Base-by-base conservation (phyloP, 2,888 invertebrate species). In the Myopa tessellatipennis region DNA sequence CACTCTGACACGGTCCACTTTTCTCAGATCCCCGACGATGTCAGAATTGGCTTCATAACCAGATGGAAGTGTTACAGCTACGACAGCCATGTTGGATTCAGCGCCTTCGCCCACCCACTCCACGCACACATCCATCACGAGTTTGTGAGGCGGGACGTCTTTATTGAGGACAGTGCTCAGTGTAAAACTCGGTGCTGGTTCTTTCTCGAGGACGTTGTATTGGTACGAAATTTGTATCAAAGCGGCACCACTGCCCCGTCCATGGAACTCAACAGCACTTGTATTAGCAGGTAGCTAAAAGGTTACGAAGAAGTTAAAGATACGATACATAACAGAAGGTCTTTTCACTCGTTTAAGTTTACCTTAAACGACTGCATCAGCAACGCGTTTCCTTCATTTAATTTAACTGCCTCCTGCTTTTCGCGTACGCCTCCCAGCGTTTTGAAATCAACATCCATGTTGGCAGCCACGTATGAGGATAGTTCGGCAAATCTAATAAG, bases 61-160 rank as follows among this genome's bases (percentile, higher is more conserved):
- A 0, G 97, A 97, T 0, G 97, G 97, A 79, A 98, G 91, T 78
- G 93, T 93, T 0, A 98, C 94, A 85, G 97, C 96, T 91, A 98
- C 93, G 3, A 98, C 93, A n/a, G 96, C 95, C 93, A 98, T 94
- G 81, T 98, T 98, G 81, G 94, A 93, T 40, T 92, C 91, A 83
- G 92, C 92, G 55, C 91, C 84, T 10, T 83, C 84, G 36, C 86
- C 88, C 7, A 84, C 81, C 36, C 90, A 95, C 92, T 94, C 93
- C 69, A 94, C 92, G 85, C 97, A 97, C 70, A 96, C 92, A 12
- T 94, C 95, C 52, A 97, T 91, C 85, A 95, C 95, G 78, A 97
- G 90, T 82, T 95, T 93, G 85, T 95, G 91, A 80, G 95, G 94
- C 0, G 96, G 95, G 80, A 94, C 94, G 7, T 84, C 80, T 83